Base-by-base conservation (phyloP, 2,888 invertebrate species). In the Drosophila antonietae region DNA sequence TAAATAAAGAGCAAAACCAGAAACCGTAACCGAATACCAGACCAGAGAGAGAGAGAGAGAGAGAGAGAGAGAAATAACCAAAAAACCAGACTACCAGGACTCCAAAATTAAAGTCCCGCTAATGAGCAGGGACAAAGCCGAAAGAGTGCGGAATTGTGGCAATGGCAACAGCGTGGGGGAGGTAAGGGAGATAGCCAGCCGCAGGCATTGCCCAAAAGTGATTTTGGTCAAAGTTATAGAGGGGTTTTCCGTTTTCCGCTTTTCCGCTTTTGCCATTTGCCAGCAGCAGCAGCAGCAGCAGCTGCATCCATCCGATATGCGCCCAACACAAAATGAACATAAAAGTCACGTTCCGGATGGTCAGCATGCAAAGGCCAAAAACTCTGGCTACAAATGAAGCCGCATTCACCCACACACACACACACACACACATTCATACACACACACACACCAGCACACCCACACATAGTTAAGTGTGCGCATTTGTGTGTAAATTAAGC, bases 41-140 rank as follows among this genome's bases (percentile, higher is more conserved):
- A 65, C 67, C 71, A 46, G 46, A 46, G 46, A 46, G 23, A 23
- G 4, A 23, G 23, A 23, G 23, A 23, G 20, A 20, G 20, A 20
- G 20, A 20, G 20, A 46, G 46, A 46, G 46, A 46, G 23, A 23
- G 23, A 23, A 23, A 23, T 23, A 20, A 43, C 57, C 31, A 44
- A 56, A 58, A 51, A 80, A 52, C 68, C 62, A 37, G 65, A 81
- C 62, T 65, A 66, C 64, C 82, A 70, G 76, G 73, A 60, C 76
- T 68, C 52, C 65, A 77, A 86, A 83, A 83, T 88, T 88, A 90
- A 86, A 83, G 90, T 74, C 89, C 63, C 89, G 83, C 87, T 86
- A 86, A 86, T 86, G 90, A 90, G 86, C 89, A 86, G 70, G 70
- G 81, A 89, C 89, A 83, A 81, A 78, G 75, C 88, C 76, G 46